Evolutionary conservation across 1,140 invertebrate species (phyloP).

Genomic region (Parasteatoda tepidariorum): DNA sequence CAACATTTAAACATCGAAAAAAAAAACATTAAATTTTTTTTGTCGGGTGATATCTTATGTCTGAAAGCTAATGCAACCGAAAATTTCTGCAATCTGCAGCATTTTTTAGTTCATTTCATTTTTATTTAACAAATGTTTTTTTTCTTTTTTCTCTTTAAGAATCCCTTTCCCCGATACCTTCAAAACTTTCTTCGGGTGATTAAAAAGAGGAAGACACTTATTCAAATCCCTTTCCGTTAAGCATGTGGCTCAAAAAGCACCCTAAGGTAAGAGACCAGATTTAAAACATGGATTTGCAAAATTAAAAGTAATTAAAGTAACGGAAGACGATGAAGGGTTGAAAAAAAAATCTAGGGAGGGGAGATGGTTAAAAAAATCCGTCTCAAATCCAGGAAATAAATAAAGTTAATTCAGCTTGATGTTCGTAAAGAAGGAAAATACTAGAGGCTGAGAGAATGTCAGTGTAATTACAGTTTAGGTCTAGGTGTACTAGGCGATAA

Average conservation of each 20-base stretch:
- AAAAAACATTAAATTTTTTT: too few species aligned
- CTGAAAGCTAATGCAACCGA: neutral
- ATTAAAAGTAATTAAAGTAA: conserved; percentile 60
- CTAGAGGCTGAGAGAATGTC: conserved; percentile 47
- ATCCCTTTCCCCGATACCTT: neutral
- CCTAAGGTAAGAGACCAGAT: conserved; percentile 40
- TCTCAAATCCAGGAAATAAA: conserved; percentile 60
- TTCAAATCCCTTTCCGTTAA: conserved; percentile 58
- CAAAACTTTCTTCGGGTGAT: conserved; percentile 23
- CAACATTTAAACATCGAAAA: conserved; percentile 12
- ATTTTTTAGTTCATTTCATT: conserved; percentile 49
- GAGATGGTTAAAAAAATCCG: conserved; percentile 13
- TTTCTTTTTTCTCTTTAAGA: neutral
- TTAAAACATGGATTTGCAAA: conserved; percentile 60
- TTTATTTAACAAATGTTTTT: neutral
- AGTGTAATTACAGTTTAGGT: conserved; percentile 59
- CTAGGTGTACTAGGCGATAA: conserved; percentile 59
- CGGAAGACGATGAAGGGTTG: neutral
- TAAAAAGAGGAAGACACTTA: conserved; percentile 41
- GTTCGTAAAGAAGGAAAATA: conserved; percentile 34
- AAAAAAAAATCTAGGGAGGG: conserved; percentile 19
- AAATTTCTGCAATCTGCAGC: conserved; percentile 46
- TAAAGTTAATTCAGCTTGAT: conserved; percentile 60
- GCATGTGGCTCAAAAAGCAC: conserved; percentile 45
- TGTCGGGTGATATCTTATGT: too few species aligned